phyloP scores from a whole-genome alignment of 2,888 invertebrate genomes.

The Apamea anceps region DNA sequence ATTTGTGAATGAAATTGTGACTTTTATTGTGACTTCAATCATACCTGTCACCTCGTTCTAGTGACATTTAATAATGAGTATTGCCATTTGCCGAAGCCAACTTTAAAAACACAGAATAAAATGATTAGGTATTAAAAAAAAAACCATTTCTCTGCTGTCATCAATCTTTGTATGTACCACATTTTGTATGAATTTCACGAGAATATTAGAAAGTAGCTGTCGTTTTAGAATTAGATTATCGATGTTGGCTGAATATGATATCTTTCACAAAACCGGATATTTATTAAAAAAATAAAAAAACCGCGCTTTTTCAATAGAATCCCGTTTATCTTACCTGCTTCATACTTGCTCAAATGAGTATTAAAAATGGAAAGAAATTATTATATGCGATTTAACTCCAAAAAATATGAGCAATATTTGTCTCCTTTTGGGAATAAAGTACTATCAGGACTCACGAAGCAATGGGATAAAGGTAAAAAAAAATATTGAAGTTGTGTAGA shows the following conservation, averaged over 20 bases:
- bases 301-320: conserved; percentile 12
- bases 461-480: conserved; percentile 71
- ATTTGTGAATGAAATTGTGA: conserved; percentile 26
- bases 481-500: not conserved
- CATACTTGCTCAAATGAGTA: not conserved
- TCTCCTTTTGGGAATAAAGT: conserved; percentile 82
- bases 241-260: conserved; percentile 1
- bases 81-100: conserved; percentile 5
- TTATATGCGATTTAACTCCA: conserved; percentile 55
- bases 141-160: not conserved
- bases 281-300: not conserved
- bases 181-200: not conserved
- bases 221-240: not conserved
- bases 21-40: conserved; percentile 53
- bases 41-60: not conserved
- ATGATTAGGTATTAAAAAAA: not conserved
- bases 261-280: not conserved
- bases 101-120: not conserved
- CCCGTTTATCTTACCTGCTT: not conserved
- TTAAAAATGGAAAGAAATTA: conserved; percentile 52
- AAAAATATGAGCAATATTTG: conserved; percentile 73
- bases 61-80: conserved; percentile 25
- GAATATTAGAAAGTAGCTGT: not conserved
- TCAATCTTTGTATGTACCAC: not conserved
- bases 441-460: conserved; percentile 71